Conservation (phyloP, 1,140 invertebrate genomes). For the Calephelis nemesis region DNA sequence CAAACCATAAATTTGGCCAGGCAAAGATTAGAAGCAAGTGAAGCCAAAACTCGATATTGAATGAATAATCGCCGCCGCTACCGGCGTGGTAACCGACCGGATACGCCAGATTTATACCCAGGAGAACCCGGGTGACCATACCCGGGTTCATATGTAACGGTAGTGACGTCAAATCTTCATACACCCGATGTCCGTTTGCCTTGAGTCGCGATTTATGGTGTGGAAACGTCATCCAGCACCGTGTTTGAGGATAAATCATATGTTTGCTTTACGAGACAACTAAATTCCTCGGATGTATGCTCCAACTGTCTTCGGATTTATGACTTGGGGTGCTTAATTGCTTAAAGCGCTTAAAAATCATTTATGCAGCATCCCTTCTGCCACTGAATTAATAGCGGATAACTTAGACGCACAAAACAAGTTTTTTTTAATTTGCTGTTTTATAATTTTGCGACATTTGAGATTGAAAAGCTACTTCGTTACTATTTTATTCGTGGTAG, state of each 20-base stretch:
- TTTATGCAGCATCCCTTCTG: not conserved
- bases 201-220: constrained; percentile 74
- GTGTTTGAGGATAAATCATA: constrained; percentile 71
- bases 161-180: constrained; percentile 65
- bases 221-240: constrained; percentile 72
- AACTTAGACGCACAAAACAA: not conserved
- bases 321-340: constrained; percentile 33
- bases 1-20: constrained; percentile 53
- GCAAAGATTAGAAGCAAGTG: constrained; percentile 70
- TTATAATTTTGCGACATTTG: too few species aligned
- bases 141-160: constrained; percentile 41
- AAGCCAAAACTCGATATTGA: constrained; percentile 77
- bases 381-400: too few species aligned
- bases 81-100: constrained; percentile 70
- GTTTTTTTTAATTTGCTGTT: too few species aligned
- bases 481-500: too few species aligned
- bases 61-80: constrained; percentile 77
- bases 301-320: constrained; percentile 55
- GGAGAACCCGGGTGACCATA: constrained; percentile 46
- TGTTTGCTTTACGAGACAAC: constrained; percentile 67
- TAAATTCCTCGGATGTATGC: constrained; percentile 63
- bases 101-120: constrained; percentile 72
- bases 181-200: constrained; percentile 66
- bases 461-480: too few species aligned
- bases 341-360: constrained; percentile 19